Base-by-base conservation (phyloP, 2,888 invertebrate species). In the Itoplectis maculator region DNA sequence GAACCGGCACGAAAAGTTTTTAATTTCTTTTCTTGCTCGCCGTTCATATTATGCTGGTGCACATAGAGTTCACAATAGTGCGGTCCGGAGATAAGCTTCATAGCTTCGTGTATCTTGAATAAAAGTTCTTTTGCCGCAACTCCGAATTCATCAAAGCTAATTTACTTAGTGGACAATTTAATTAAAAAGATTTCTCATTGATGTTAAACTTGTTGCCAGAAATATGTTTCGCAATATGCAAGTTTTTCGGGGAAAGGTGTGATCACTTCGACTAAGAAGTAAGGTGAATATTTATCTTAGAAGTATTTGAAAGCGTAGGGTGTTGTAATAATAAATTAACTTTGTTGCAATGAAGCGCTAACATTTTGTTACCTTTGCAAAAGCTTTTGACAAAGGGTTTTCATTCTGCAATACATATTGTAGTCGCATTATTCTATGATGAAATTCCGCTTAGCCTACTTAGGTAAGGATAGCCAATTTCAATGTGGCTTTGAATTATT, bases 21-120 rank as follows among this genome's bases (percentile, higher is more conserved):
- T 72, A 76, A 82, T 82, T 79, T 82, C 75, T 82, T 79, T 79
- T 76, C 79, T 70, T 79, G 20, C 40, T 61, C 45, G 59, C 40
- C 40, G 45, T 61, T 68, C 29, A 37, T 79, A 65, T 61, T 61
- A 40, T 65, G 6, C 47, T 20, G 29, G 65, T 45, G 51, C 54
- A 54, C 63, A 63, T 45, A 51, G 49, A n/a, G 29, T 63, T 65
- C 56, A 13, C 56, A 23, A n/a, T 68, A 47, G 42, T 42, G 49
- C 20, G 13, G 42, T 45, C 61, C 29, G 72, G 23, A 75, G 42
- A 79, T 74, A 61, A 79, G 54, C 61, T 79, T 45, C 40, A 35
- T 49, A 65, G 54, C 54, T 68, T 42, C 3, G 9, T 56, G 49
- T 18, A 68, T 76, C 65, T 54, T 56, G 13, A 42, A 49, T 56